Percentiles rank a stretch among this genome's conserved stretches.
phyloP scores from a whole-genome alignment of 2,888 invertebrate genomes.

The Catocala nupta region DNA sequence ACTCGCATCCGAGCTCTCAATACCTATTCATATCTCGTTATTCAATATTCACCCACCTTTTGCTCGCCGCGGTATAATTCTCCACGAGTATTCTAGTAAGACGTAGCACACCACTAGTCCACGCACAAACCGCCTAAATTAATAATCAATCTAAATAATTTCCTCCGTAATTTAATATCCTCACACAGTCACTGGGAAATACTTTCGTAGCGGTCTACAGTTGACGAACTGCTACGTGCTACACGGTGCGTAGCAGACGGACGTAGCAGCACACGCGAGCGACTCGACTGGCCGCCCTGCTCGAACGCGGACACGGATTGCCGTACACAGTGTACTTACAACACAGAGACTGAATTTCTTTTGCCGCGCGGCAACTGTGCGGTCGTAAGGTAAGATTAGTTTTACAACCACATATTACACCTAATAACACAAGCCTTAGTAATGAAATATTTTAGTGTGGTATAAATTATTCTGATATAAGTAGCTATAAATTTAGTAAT shows the following conservation, averaged over 20 bases:
- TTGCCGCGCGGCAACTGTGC: constrained; percentile 34
- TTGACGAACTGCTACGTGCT: constrained; percentile 67
- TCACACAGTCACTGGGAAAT: constrained; percentile 66
- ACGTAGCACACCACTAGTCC: constrained; percentile 59
- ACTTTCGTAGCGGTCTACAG: constrained; percentile 67
- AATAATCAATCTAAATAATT: constrained; percentile 44
- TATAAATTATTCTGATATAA: neutral
- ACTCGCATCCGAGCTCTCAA: constrained; percentile 59
- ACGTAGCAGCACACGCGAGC: constrained; percentile 77
- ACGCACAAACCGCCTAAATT: constrained; percentile 43
- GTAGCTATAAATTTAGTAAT: too few species aligned
- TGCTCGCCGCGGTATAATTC: constrained; percentile 43
- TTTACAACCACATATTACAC: constrained; percentile 8
- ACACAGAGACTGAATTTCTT: constrained; percentile 54
- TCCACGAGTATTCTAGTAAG: constrained; percentile 49
- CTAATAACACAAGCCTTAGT: constrained; percentile 1
- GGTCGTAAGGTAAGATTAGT: constrained; percentile 38
- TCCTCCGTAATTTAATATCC: constrained; percentile 56
- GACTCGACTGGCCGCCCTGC: constrained; percentile 75
- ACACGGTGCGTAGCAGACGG: constrained; percentile 71
- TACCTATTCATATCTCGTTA: constrained; percentile 66
- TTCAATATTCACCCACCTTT: constrained; percentile 76
- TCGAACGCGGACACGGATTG: constrained; percentile 75
- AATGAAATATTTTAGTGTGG: neutral
- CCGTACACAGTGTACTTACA: constrained; percentile 62